Base-by-base conservation (phyloP, 2,797 vertebrate species). In the Paratrypauchen microcephalus region DNA sequence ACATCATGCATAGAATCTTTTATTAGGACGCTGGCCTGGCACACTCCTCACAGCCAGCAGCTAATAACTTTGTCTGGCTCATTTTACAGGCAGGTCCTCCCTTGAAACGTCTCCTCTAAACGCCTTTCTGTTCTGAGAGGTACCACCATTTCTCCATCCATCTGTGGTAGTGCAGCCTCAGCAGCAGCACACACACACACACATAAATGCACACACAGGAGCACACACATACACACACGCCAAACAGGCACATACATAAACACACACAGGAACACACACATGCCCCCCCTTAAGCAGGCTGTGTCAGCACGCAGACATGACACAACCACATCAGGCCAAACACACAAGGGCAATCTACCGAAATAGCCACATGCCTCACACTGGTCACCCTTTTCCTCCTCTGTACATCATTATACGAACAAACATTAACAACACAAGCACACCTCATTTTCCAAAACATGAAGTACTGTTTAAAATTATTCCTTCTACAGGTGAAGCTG, bases 81-180 rank as follows among this genome's bases (percentile, higher is more conserved):
- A 65, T 48, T 68, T 75, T 77, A 70, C 54, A 71, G 64, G 62
- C 32, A 4, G 50, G 76, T 68, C 75, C 63, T 71, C 68, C 79
- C 70, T 70, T 70, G 72, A 76, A 86, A 75, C 18, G 28, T 85
- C 86, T 81, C 84, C 83, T 88, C 87, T 87, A 87, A 89, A 91
- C 83, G 88, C 85, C 78, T 90, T 81, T 78, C 65, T 81, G 83
- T 87, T 86, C 89, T 90, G 75, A 69, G 84, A 89, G 85, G 83
- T 85, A 83, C 83, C 83, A 84, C 83, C 66, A 61, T 77, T 84
- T 73, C 72, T 87, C 68, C 78, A 84, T 87, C 88, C 87, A 86
- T 90, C 83, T 89, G 83, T 85, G 83, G 80, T 88, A 86, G 72
- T 54, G 88, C 89, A 85, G 88, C 70, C 82, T 92, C 87, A 91